Evolutionary conservation across 2,113 vertebrate genomes (phyloP), one percentile per base, ranked within the genome.

Genomic region (Cyprinodon variegatus): DNA sequence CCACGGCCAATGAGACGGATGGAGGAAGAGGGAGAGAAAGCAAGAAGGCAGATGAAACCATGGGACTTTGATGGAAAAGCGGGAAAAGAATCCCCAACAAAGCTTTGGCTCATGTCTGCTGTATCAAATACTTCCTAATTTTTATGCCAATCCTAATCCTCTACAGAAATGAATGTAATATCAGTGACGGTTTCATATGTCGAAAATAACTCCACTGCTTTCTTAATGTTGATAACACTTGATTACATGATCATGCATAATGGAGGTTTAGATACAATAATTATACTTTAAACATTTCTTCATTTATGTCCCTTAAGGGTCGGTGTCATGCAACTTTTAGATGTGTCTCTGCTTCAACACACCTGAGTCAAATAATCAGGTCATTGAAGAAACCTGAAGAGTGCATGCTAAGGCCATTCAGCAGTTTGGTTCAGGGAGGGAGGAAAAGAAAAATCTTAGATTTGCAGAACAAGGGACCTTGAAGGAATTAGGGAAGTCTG

Each of bases 31-130:
- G n/a, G 50, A 20, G 20, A 7, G 71, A 61, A 38, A 83, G 80
- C 64, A 84, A 76, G 79, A 88, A 89, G 77, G 79, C 81, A 86
- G 78, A 86, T 84, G 88, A 92, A 90, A 93, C 88, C 86, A 90
- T 86, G 88, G 88, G 88, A 87, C 84, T 89, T 89, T 90, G 86
- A 86, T 75, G 85, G 78, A 86, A 83, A 90, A 91, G 90, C 86
- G 90, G 87, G 80, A 79, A 57, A 78, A 81, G 88, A 90, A 90
- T 92, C 85, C 86, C 70, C 64, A 89, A 92, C 89, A 89, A 92
- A 92, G 88, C 84, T 71, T 73, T 74, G 86, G 86, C 82, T 90
- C 78, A 83, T 83, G 88, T 78, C 80, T 82, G 73, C 83, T 76
- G 81, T 90, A 92, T 91, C 86, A 90, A 82, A 84, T 83, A 83